Base-by-base conservation (phyloP, 2,113 vertebrate genomes). In the Pyxicephalus adspersus region DNA sequence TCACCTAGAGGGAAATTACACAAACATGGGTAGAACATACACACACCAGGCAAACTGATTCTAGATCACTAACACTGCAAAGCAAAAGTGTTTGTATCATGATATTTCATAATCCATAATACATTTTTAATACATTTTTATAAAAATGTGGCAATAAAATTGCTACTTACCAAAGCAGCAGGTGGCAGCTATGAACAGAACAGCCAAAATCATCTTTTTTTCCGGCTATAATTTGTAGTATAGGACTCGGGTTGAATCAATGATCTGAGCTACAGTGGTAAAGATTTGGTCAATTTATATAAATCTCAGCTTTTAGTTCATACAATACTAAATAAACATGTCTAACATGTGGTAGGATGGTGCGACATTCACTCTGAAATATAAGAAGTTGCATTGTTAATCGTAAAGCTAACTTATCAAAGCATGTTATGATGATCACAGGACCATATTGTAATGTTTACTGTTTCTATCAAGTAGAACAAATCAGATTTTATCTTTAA, bases 201-300 rank as follows among this genome's bases (percentile, higher is more conserved):
- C 2, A 18, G 28, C 45, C 9, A 23, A 4, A 20, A 19, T 18
- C 20, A 4, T 11, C 61, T 54, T 74, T 60, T 74, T 74, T 55
- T 54, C 29, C n/a, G 61, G 23, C 3, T 4, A n/a, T n/a, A 38
- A 3, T 28, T 61, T 22, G 20, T 26, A 17, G n/a, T 22, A 5
- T 20, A 9, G 22, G 28, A 52, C 51, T 34, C 31, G 6, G 19
- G 17, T 54, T 22, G 29, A 20, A 70, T 1, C 18, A 6, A 25
- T 64, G 19, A 52, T 29, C 58, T 72, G 66, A 22, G 8, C 18
- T 16, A 34, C 17, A 23, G 55, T 19, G 8, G 20, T 38, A 3
- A 1, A 26, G 55, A 25, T 29, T 79, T 58, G 22, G 31, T 55
- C 60, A 73, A 74, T 81, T 81, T 81, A 81, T 81, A 81, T 17